Conservation (phyloP, 2,113 vertebrate genomes). For the Peromyscus leucopus region DNA sequence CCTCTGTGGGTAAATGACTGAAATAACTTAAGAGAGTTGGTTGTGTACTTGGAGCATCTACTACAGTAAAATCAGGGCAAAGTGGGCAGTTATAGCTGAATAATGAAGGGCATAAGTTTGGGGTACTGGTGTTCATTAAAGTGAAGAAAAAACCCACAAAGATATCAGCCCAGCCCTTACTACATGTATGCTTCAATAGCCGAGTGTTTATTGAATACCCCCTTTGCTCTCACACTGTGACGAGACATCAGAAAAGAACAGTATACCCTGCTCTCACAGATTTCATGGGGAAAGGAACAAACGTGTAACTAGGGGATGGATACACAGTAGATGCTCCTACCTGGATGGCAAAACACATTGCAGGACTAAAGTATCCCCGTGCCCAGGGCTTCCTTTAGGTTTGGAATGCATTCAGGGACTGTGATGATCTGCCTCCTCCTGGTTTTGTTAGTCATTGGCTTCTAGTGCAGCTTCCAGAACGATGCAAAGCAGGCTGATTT, state of each 20-base stretch:
- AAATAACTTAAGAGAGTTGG: not conserved
- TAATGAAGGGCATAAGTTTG: not conserved
- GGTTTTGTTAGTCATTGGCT: not conserved
- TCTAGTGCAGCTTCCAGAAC: not conserved
- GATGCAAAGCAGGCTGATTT: not conserved
- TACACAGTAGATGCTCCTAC: not conserved
- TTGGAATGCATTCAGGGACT: not conserved
- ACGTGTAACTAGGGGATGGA: not conserved
- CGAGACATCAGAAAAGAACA: not conserved
- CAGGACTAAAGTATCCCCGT: not conserved
- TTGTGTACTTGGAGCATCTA: not conserved
- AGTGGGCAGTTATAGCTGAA: not conserved
- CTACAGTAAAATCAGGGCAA: not conserved
- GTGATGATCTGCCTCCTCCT: not conserved
- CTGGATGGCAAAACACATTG: not conserved
- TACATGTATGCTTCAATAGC: constrained; percentile 5
- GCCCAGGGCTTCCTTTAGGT: not conserved
- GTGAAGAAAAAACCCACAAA: not conserved
- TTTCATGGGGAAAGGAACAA: not conserved
- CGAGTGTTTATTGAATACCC: not conserved
- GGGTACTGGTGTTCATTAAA: not conserved
- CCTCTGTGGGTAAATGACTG: not conserved
- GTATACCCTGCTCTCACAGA: not conserved
- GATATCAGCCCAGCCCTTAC: constrained; percentile 45
- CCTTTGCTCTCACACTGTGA: not conserved